phyloP scores from a whole-genome alignment of 2,797 vertebrate genomes.

The Microcaecilia unicolor region DNA sequence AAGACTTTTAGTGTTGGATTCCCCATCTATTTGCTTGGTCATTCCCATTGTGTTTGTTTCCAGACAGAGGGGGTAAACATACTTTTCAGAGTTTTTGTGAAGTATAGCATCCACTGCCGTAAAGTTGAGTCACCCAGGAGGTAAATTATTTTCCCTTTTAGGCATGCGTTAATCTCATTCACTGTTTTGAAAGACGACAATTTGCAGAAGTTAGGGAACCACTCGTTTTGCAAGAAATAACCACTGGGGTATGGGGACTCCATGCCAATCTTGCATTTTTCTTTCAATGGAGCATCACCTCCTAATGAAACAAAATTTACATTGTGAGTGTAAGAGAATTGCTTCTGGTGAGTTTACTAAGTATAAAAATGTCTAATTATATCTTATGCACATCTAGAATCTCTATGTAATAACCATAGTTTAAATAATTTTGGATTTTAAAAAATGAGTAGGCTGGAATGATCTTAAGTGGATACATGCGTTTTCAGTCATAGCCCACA shows the following conservation, averaged over 20 bases:
- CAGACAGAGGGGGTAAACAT: conserved; percentile 3
- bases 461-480: too few relatives aligned
- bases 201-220: conserved; percentile 4
- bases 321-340: background rate
- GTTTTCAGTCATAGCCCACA: too few relatives aligned
- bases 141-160: conserved; percentile 18
- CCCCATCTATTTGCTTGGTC: too few relatives aligned
- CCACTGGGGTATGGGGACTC: conserved; percentile 5
- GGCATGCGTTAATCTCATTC: background rate
- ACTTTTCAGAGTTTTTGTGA: conserved; percentile 7
- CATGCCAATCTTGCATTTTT: conserved; percentile 9
- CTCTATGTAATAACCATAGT: too few relatives aligned
- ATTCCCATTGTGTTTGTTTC: too few relatives aligned
- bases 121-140: conserved; percentile 7
- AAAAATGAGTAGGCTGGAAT: too few relatives aligned
- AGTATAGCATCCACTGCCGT: background rate
- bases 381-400: too few relatives aligned
- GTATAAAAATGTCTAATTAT: too few relatives aligned
- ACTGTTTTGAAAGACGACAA: background rate
- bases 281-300: background rate
- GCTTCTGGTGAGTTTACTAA: too few relatives aligned
- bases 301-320: background rate
- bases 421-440: too few relatives aligned
- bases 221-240: background rate
- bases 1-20: too few relatives aligned